Evolutionary conservation across 2,888 invertebrate genomes (phyloP).

Genomic region (Tromatobia lineatoria): DNA sequence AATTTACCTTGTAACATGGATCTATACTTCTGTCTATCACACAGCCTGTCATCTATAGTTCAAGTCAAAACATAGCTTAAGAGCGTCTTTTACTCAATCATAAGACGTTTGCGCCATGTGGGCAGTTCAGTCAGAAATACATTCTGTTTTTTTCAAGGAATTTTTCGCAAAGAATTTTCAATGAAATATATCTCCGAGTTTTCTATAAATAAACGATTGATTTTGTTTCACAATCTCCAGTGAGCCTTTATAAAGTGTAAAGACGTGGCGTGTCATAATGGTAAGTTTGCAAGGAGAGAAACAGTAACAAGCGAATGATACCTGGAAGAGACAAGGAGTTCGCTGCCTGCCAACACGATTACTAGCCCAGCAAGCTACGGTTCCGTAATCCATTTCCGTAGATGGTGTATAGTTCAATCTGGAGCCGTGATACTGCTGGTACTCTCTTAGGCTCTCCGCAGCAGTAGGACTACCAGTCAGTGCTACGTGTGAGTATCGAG

Average conservation of each 20-base stretch:
- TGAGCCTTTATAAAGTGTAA: neutral
- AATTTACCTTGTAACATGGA: neutral
- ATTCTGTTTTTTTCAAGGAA: too few species aligned
- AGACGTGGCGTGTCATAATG: too few species aligned
- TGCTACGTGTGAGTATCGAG: conserved; percentile 85
- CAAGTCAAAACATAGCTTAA: too few species aligned
- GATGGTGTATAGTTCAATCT: conserved; percentile 94
- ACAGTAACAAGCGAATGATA: conserved; percentile 11
- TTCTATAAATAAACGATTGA: neutral
- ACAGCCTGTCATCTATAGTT: neutral
- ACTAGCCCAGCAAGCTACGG: conserved; percentile 94
- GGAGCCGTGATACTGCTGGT: conserved; percentile 87
- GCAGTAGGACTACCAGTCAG: conserved; percentile 77
- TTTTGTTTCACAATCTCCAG: neutral
- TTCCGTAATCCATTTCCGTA: conserved; percentile 95
- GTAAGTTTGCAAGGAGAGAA: conserved; percentile 27
- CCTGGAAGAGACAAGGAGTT: conserved; percentile 94
- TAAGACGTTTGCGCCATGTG: too few species aligned
- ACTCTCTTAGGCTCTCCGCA: conserved; percentile 80
- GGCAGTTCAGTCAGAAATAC: too few species aligned
- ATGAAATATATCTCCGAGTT: neutral
- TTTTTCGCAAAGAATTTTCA: neutral
- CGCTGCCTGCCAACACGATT: conserved; percentile 94
- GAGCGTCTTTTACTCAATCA: too few species aligned
- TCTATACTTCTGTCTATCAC: too few species aligned